Percentiles rank a stretch among this genome's conserved stretches.
phyloP scores from a whole-genome alignment of 1,140 invertebrate species.

The Matsumurasca onukii region DNA sequence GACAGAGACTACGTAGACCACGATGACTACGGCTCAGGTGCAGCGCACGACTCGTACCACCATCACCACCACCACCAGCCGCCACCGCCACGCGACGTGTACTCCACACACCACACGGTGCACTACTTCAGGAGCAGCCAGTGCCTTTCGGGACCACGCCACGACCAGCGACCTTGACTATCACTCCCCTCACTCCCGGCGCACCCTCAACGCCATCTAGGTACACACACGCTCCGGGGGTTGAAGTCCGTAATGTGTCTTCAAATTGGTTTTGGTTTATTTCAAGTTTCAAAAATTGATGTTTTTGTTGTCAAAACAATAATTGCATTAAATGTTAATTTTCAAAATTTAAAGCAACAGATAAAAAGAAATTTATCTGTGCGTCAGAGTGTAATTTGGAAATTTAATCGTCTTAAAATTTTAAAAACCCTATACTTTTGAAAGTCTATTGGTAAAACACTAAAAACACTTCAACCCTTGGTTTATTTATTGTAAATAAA shows the following conservation, averaged over 20 bases:
- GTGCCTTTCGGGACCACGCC: constrained; percentile 31
- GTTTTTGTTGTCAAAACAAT: not conserved
- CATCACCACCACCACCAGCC: constrained; percentile 21
- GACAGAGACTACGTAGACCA: constrained; percentile 52
- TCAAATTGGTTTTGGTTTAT: not conserved
- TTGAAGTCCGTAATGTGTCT: not conserved
- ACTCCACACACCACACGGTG: not conserved
- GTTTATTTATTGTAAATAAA: too few relatives aligned
- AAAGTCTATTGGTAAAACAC: too few relatives aligned
- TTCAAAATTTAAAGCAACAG: not conserved
- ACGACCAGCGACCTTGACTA: constrained; percentile 49
- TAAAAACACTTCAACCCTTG: too few relatives aligned
- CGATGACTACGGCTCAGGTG: constrained; percentile 31
- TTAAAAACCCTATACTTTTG: too few relatives aligned
- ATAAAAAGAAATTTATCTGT: not conserved
- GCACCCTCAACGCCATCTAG: constrained; percentile 56
- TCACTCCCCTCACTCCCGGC: constrained; percentile 52
- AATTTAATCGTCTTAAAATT: too few relatives aligned
- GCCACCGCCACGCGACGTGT: constrained; percentile 23
- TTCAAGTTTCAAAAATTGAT: not conserved
- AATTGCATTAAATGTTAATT: not conserved
- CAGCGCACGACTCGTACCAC: constrained; percentile 39
- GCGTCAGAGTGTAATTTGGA: too few relatives aligned
- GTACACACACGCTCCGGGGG: constrained; percentile 35
- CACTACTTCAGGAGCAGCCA: too few relatives aligned